A percentile compares a stretch with the other conserved stretches of the same genome.
Conservation (phyloP, 2,888 invertebrate species). For the Allolobophora icterica region DNA sequence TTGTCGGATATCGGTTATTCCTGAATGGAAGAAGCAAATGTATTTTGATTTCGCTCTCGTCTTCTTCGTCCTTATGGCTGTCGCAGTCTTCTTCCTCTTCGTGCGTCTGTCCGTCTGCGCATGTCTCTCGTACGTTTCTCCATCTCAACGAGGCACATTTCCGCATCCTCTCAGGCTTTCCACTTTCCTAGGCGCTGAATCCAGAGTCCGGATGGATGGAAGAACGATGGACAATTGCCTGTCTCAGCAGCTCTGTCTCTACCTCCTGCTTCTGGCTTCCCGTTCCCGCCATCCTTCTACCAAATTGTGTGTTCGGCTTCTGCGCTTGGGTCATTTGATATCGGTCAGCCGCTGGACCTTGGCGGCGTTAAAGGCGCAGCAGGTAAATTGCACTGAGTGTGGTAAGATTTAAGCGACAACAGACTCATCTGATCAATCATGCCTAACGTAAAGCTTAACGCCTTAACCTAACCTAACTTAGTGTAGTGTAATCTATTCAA, state of each 20-base stretch:
- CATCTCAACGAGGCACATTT: background rate
- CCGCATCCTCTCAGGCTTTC: background rate
- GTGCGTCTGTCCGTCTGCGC: background rate
- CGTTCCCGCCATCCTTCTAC: background rate
- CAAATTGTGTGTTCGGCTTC: conserved; percentile 17
- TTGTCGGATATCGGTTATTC: conserved; percentile 7
- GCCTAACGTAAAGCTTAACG: background rate
- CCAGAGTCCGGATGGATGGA: background rate
- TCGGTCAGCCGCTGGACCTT: background rate
- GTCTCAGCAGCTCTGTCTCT: background rate
- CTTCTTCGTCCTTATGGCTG: no score
- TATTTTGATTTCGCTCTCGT: no score
- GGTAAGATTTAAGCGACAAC: background rate
- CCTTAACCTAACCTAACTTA: background rate
- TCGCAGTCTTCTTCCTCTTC: no score
- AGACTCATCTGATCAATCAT: background rate
- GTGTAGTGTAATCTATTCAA: background rate
- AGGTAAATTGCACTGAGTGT: background rate
- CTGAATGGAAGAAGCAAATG: background rate
- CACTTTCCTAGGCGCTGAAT: conserved; percentile 17
- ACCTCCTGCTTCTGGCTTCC: background rate
- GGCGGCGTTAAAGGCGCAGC: background rate
- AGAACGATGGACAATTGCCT: background rate
- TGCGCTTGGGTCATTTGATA: conserved; percentile 4
- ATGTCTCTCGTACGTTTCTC: background rate